Evolutionary conservation across 2,888 invertebrate species (phyloP).

Genomic region (Tridacna gigas): DNA sequence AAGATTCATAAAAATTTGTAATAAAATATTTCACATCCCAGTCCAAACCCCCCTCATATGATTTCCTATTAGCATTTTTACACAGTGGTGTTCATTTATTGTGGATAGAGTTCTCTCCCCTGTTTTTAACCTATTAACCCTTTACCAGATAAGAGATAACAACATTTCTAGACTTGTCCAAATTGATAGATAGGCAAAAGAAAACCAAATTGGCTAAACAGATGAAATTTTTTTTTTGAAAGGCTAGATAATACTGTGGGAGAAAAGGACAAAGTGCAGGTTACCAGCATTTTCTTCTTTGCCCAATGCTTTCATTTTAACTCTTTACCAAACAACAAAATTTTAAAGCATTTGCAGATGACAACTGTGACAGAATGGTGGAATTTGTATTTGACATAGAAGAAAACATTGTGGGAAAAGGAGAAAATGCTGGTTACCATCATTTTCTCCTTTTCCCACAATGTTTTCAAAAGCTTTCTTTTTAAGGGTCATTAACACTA

Average conservation of each 20-base stretch:
- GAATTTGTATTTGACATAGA: no score
- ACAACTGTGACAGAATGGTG: neutral
- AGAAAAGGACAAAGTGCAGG: no score
- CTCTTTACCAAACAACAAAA: no score
- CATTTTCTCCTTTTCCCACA: neutral
- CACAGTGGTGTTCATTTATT: no score
- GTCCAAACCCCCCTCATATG: neutral
- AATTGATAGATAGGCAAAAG: no score
- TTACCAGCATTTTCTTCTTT: no score
- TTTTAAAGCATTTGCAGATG: neutral
- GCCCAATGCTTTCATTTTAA: no score
- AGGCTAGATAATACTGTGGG: no score
- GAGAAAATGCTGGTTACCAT: neutral
- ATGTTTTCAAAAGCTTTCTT: neutral
- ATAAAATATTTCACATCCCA: slow-evolving; percentile 20
- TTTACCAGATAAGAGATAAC: neutral
- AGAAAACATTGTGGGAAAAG: neutral
- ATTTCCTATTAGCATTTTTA: neutral
- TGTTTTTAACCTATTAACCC: neutral
- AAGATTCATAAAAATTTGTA: slow-evolving; percentile 9
- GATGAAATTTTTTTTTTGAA: no score
- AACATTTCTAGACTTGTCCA: no score
- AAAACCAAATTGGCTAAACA: no score
- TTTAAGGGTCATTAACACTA: neutral
- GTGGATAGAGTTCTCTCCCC: neutral